Percentiles rank a stretch among this genome's conserved stretches.
phyloP scores from a whole-genome alignment of 2,888 invertebrate genomes.

The Lissocephala sabroskyi region DNA sequence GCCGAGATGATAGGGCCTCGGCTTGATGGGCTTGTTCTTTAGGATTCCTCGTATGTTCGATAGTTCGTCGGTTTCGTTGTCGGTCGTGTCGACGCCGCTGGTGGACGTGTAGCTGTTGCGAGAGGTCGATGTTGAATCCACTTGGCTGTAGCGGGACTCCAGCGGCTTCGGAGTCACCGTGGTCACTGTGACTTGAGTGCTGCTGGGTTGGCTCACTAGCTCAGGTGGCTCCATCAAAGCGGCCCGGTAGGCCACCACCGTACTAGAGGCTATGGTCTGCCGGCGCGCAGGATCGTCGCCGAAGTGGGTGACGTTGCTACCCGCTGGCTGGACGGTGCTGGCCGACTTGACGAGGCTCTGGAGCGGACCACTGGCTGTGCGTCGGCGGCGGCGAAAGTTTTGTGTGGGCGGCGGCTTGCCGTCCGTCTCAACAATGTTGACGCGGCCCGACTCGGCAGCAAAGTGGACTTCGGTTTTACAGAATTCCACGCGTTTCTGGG shows the following conservation, averaged over 20 bases:
- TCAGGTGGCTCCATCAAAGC: constrained; percentile 51
- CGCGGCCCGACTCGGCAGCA: constrained; percentile 87
- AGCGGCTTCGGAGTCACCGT: constrained; percentile 52
- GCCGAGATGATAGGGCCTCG: constrained; percentile 82
- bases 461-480: constrained; percentile 92
- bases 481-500: constrained; percentile 82
- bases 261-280: constrained; percentile 46
- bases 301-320: constrained; percentile 75
- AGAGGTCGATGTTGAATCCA: constrained; percentile 44
- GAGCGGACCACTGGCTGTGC: constrained; percentile 73
- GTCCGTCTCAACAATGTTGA: constrained; percentile 90
- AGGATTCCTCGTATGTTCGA: constrained; percentile 79
- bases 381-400: constrained; percentile 81
- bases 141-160: constrained; percentile 36
- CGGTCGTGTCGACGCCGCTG: constrained; percentile 64
- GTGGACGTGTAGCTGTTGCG: constrained; percentile 65
- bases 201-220: constrained; percentile 28
- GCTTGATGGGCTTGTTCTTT: constrained; percentile 83
- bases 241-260: constrained; percentile 61
- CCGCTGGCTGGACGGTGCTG: constrained; percentile 50
- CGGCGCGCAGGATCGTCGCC: constrained; percentile 73
- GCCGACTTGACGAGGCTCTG: constrained; percentile 64
- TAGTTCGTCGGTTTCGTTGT: constrained; percentile 71
- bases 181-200: constrained; percentile 59
- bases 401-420: constrained; percentile 89